Evolutionary conservation across 64 coral and sea anemone species (phyloP).

Genomic region (Porites lutea): DNA sequence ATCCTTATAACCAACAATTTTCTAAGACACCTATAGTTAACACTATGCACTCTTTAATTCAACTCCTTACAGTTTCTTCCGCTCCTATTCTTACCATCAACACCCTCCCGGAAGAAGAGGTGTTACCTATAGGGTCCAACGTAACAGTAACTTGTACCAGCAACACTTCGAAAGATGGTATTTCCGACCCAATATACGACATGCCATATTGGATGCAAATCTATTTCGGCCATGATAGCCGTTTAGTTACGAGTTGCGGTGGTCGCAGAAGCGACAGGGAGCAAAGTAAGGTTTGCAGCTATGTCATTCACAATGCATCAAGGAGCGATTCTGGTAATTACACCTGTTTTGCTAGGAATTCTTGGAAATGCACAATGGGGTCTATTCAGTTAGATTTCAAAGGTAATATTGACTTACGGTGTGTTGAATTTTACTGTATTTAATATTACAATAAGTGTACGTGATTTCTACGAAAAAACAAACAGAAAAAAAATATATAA

Average conservation of each 20-base stretch:
- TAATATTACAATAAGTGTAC: background rate
- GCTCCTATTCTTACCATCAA: background rate
- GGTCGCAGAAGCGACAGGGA: background rate
- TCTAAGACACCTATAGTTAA: too few species aligned
- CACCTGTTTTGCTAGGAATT: background rate
- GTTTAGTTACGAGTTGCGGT: background rate
- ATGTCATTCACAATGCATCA: background rate
- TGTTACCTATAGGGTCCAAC: slow-evolving; percentile 1
- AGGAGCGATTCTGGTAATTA: background rate
- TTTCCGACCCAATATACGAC: background rate
- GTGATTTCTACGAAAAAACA: too few species aligned
- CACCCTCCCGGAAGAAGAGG: background rate
- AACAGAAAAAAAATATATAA: too few species aligned
- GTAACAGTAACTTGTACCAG: slow-evolving; percentile 15
- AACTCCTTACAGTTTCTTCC: background rate
- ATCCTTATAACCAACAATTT: too few species aligned
- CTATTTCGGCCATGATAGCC: background rate
- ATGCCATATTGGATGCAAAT: slow-evolving; percentile 10
- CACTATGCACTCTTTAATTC: too few species aligned
- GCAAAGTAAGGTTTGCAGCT: background rate
- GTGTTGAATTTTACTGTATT: background rate
- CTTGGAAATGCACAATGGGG: background rate
- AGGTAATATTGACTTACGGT: background rate
- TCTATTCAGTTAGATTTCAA: background rate
- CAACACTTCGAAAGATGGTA: background rate